Percentiles rank a stretch among this genome's conserved stretches.
These are phyloP conservation scores for Ischnus inquisitorius DNA, from an alignment of 2,888 invertebrate genomes.

Conservation along the genomic window DNA sequence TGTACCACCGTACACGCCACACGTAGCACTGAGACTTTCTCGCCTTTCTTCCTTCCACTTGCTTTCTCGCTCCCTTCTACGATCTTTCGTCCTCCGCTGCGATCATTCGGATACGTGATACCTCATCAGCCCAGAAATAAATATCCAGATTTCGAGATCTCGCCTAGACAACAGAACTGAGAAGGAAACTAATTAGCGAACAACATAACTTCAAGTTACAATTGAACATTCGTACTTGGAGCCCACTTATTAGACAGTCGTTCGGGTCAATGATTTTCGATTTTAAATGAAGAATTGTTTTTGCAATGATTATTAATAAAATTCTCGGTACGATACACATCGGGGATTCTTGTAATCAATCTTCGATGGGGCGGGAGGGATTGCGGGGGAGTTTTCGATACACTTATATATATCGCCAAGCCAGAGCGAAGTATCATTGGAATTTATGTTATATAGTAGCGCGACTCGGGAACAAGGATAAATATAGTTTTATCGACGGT, in stretches of 20 bases:
- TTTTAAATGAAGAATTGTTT: too few species aligned
- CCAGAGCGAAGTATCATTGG: slow-evolving; percentile 62
- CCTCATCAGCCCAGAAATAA: slow-evolving; percentile 74
- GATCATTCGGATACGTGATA: slow-evolving; percentile 66
- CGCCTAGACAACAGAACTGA: not conserved
- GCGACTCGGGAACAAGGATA: slow-evolving; percentile 52
- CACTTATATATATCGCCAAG: slow-evolving; percentile 18
- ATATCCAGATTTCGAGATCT: slow-evolving; percentile 42
- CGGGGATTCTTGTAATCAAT: not conserved
- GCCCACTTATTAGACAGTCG: too few species aligned
- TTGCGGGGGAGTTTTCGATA: slow-evolving; percentile 9
- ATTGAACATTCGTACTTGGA: not conserved
- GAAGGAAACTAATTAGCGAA: not conserved
- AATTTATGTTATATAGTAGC: slow-evolving; percentile 60
- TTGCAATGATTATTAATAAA: too few species aligned
- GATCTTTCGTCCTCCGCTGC: not conserved
- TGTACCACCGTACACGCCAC: slow-evolving; percentile 49
- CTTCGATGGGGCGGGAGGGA: not conserved
- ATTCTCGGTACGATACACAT: not conserved
- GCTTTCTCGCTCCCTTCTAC: slow-evolving; percentile 3
- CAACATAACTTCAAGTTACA: not conserved
- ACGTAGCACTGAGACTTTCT: slow-evolving; percentile 70
- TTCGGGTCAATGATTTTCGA: too few species aligned
- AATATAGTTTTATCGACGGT: slow-evolving; percentile 69
- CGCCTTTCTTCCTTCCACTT: slow-evolving; percentile 13